Evolutionary conservation across 2,888 invertebrate species (phyloP).

Genomic region (Athrips mouffetella): DNA sequence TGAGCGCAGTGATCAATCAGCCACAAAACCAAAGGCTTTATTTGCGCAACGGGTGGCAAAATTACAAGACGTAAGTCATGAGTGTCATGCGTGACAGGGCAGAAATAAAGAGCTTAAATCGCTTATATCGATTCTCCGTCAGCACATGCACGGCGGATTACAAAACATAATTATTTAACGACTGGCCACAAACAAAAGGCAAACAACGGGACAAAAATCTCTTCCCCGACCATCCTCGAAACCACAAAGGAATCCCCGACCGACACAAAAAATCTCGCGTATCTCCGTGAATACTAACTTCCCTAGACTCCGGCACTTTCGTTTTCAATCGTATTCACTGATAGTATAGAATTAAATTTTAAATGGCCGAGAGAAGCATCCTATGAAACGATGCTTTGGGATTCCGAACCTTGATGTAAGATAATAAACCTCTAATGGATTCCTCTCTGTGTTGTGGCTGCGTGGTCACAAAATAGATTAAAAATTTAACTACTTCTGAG

Average conservation of each 20-base stretch:
- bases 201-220: slow-evolving; percentile 40
- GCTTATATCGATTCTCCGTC: not conserved
- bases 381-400: slow-evolving; percentile 45
- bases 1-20: slow-evolving; percentile 17
- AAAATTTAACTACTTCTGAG: slow-evolving; percentile 42
- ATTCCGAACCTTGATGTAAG: slow-evolving; percentile 63
- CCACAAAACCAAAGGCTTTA: slow-evolving; percentile 16
- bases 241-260: slow-evolving; percentile 62
- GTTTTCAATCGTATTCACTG: slow-evolving; percentile 47
- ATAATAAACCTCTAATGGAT: slow-evolving; percentile 72
- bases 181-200: slow-evolving; percentile 35
- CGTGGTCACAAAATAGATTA: slow-evolving; percentile 46
- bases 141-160: not conserved
- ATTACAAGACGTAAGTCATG: slow-evolving; percentile 16
- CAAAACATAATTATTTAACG: slow-evolving; percentile 17
- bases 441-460: slow-evolving; percentile 51
- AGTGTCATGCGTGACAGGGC: slow-evolving; percentile 13
- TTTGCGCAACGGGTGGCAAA: slow-evolving; percentile 21
- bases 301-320: slow-evolving; percentile 31
- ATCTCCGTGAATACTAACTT: slow-evolving; percentile 58
- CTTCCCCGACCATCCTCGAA: slow-evolving; percentile 32
- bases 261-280: slow-evolving; percentile 51
- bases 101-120: slow-evolving; percentile 11
- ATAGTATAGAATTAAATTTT: slow-evolving; percentile 45
- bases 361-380: slow-evolving; percentile 25